phyloP scores from a whole-genome alignment of 2,888 invertebrate genomes.

The Drosophila incognita region DNA sequence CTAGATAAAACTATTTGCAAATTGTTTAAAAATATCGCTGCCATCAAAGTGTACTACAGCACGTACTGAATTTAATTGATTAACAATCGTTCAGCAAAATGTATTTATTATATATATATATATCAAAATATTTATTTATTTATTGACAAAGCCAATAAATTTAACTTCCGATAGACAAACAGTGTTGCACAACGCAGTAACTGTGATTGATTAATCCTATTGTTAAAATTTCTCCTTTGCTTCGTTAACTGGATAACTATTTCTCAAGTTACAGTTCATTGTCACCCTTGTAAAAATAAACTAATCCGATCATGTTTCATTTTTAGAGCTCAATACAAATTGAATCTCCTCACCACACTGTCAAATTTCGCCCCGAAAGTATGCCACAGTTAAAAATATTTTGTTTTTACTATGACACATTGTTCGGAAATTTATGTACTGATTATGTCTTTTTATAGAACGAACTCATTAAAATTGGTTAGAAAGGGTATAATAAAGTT shows the following conservation, averaged over 20 bases:
- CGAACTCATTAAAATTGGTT: not conserved
- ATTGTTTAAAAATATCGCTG: constrained; percentile 45
- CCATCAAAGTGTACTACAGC: not conserved
- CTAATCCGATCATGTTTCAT: not conserved
- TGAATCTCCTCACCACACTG: not conserved
- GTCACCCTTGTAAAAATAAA: not conserved
- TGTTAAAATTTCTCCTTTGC: not conserved
- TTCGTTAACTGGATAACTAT: not conserved
- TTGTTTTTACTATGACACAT: constrained; percentile 5
- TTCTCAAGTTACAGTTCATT: not conserved
- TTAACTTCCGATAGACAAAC: not conserved
- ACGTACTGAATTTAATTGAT: not conserved
- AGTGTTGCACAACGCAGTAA: not conserved
- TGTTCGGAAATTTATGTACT: not conserved
- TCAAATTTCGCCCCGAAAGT: constrained; percentile 16
- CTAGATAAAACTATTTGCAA: constrained; percentile 28
- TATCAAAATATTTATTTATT: not conserved
- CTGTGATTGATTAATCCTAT: not conserved
- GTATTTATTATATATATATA: not conserved
- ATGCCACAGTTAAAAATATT: constrained; percentile 11
- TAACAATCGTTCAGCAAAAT: not conserved
- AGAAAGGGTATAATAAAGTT: not conserved
- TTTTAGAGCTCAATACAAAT: not conserved
- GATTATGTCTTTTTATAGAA: not conserved
- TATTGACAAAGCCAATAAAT: not conserved